A percentile compares a stretch with the other conserved stretches of the same genome.
Conservation (phyloP, 1,140 invertebrate species). For the Wasmannia auropunctata region DNA sequence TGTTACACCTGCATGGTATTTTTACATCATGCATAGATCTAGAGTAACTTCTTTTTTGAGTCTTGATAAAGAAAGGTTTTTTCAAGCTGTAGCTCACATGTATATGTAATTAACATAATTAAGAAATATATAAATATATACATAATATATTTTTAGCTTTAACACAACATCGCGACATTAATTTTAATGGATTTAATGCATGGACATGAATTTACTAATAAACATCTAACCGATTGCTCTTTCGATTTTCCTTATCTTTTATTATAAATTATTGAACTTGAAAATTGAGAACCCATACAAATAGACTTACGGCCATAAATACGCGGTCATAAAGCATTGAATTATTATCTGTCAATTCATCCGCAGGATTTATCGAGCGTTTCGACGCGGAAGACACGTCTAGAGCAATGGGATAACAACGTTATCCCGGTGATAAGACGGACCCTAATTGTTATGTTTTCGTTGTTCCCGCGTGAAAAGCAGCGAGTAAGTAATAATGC, state of each 20-base stretch:
- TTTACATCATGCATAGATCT: neutral
- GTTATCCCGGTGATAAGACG: slow-evolving; percentile 36
- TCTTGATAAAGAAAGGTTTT: neutral
- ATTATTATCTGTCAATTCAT: slow-evolving; percentile 31
- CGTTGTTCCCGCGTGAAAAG: slow-evolving; percentile 18
- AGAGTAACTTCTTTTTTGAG: neutral
- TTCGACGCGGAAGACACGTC: slow-evolving; percentile 51
- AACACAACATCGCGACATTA: neutral
- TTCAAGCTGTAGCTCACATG: neutral
- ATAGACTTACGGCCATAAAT: neutral
- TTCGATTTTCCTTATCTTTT: neutral
- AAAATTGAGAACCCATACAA: neutral
- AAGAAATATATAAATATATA: neutral
- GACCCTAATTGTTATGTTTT: slow-evolving; percentile 61
- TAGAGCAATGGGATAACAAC: slow-evolving; percentile 19
- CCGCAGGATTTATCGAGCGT: neutral
- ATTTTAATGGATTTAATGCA: neutral
- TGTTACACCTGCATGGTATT: too few relatives aligned
- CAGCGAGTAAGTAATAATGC: slow-evolving; percentile 7
- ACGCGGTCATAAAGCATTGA: neutral
- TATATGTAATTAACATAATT: too few relatives aligned
- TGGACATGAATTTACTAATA: neutral
- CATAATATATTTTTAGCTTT: neutral
- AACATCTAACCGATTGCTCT: neutral
- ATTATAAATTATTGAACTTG: neutral